These are phyloP conservation scores for Tamandua tetradactyla DNA, from an alignment of 2,797 vertebrate species.

Conservation along the genomic window DNA sequence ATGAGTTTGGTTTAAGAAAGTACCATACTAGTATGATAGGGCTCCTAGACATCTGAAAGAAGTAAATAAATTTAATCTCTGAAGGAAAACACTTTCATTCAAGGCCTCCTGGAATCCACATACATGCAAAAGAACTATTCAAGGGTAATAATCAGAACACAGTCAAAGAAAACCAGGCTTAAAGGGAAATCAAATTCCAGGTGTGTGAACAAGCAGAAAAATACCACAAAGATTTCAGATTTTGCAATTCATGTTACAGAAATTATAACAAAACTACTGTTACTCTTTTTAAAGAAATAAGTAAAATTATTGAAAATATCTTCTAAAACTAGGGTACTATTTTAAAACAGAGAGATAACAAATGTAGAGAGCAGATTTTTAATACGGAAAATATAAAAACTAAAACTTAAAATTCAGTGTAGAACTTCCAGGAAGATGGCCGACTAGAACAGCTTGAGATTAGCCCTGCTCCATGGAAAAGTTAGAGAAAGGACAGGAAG, in stretches of 20 bases:
- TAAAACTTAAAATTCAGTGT: background rate
- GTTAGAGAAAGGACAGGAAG: too few relatives aligned
- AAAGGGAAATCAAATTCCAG: background rate
- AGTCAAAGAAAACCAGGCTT: background rate
- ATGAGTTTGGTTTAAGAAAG: background rate
- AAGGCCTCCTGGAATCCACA: background rate
- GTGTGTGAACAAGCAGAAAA: background rate
- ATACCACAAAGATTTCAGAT: background rate
- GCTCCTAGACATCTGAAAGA: background rate
- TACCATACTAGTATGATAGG: background rate
- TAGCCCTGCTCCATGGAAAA: too few relatives aligned
- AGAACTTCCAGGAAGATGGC: too few relatives aligned
- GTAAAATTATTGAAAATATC: conserved; percentile 3
- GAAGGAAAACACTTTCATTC: conserved; percentile 19
- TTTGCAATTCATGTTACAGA: background rate
- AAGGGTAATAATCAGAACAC: background rate
- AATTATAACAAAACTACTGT: background rate
- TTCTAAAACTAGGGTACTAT: background rate
- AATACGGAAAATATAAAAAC: background rate
- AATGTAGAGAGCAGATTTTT: background rate
- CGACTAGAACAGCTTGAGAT: too few relatives aligned
- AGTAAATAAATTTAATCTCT: too few relatives aligned
- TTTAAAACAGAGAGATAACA: background rate
- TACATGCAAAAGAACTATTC: background rate
- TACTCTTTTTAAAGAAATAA: background rate